These are phyloP conservation scores for Proales similis DNA, from an alignment of 1,140 invertebrate species.

Conservation along the genomic window DNA sequence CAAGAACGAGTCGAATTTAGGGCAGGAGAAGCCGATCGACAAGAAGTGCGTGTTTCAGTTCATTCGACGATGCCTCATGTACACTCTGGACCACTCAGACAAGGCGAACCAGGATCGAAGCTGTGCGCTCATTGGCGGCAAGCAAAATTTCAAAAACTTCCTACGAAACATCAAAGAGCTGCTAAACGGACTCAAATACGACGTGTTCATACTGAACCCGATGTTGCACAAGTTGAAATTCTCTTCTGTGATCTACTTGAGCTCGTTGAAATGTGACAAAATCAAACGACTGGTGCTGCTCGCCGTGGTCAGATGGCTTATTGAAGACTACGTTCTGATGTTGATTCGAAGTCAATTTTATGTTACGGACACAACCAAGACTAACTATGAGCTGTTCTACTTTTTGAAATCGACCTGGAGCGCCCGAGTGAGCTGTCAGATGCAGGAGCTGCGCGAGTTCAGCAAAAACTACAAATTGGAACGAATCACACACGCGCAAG, in stretches of 20 bases:
- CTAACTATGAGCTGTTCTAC: constrained; percentile 31
- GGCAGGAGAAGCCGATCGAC: background rate
- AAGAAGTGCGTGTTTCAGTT: constrained; percentile 14
- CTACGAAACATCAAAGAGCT: constrained; percentile 8
- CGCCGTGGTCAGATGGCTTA: background rate
- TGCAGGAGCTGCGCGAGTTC: constrained; percentile 8
- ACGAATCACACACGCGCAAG: constrained; percentile 10
- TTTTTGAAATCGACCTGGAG: constrained; percentile 21
- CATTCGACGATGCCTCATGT: constrained; percentile 21
- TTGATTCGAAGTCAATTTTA: constrained; percentile 11
- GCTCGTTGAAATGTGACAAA: constrained; percentile 21
- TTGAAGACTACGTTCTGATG: constrained; percentile 35
- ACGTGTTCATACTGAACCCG: constrained; percentile 18
- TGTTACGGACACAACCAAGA: constrained; percentile 32
- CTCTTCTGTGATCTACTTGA: constrained; percentile 7
- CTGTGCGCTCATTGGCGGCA: constrained; percentile 10
- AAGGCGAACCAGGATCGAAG: constrained; percentile 1
- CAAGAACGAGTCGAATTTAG: background rate
- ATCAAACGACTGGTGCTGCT: constrained; percentile 16
- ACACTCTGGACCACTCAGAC: background rate
- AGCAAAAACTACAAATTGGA: constrained; percentile 34
- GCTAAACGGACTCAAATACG: constrained; percentile 20
- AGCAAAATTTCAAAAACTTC: constrained; percentile 21
- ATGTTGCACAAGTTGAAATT: constrained; percentile 11
- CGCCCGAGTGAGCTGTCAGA: constrained; percentile 5